A percentile compares a stretch with the other conserved stretches of the same genome.
phyloP scores from a whole-genome alignment of 2,113 vertebrate species.

The Mustela lutreola region DNA sequence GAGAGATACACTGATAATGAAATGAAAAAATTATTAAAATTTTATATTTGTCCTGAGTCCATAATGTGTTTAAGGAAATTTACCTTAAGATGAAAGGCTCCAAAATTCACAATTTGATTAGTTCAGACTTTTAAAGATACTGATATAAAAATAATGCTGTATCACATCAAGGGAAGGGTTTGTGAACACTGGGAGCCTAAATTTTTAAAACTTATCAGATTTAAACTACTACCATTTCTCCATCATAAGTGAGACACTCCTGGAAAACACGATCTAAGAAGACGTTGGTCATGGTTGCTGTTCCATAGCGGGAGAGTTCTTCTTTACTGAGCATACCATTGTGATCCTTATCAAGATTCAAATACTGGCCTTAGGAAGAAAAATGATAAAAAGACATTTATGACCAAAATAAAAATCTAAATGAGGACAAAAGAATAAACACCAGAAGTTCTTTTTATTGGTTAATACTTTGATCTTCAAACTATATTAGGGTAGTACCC shows the following conservation, averaged over 20 bases:
- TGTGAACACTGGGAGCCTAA: not conserved
- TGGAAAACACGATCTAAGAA: conserved; percentile 98
- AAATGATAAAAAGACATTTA: conserved; percentile 41
- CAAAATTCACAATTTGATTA: not conserved
- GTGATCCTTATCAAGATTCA: conserved; percentile 98
- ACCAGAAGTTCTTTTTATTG: conserved; percentile 50
- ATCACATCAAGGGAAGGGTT: conserved; percentile 16
- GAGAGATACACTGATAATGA: not conserved
- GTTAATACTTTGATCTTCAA: conserved; percentile 50
- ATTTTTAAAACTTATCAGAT: conserved; percentile 12
- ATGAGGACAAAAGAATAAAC: conserved; percentile 22
- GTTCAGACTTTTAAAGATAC: conserved; percentile 47
- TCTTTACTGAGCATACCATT: conserved; percentile 99
- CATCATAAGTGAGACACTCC: conserved; percentile 98
- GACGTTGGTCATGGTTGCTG: conserved; percentile 96
- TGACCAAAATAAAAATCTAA: not conserved
- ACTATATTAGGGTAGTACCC: not conserved
- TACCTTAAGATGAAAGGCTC: not conserved
- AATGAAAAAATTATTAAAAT: conserved; percentile 44
- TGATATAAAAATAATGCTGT: conserved; percentile 24
- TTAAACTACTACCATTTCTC: conserved; percentile 95
- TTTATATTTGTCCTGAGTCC: conserved; percentile 35
- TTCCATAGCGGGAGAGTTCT: conserved; percentile 98
- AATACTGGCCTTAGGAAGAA: conserved; percentile 93
- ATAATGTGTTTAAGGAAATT: conserved; percentile 42